phyloP scores from a whole-genome alignment of 2,888 invertebrate genomes.

The Melolontha melolontha region DNA sequence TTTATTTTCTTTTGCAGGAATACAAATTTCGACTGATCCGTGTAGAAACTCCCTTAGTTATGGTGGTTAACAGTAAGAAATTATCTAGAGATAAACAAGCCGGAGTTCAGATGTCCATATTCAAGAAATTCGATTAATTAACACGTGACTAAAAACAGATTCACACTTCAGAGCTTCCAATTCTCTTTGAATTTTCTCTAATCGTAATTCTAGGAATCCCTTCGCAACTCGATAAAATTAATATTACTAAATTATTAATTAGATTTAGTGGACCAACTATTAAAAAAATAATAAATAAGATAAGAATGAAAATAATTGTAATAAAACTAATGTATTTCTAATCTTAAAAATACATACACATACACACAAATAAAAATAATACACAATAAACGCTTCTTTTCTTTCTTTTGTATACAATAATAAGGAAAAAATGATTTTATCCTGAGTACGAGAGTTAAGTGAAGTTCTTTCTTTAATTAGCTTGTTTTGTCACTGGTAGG shows the following conservation, averaged over 20 bases:
- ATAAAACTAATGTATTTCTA: slow-evolving; percentile 44
- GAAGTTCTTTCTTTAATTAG: slow-evolving; percentile 33
- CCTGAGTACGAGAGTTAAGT: slow-evolving; percentile 42
- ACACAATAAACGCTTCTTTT: slow-evolving; percentile 41
- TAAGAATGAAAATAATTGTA: slow-evolving; percentile 33
- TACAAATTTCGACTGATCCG: slow-evolving; percentile 81
- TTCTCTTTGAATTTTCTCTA: slow-evolving; percentile 9
- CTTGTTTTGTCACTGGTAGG: slow-evolving; percentile 45
- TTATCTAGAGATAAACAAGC: slow-evolving; percentile 76
- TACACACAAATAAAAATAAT: slow-evolving; percentile 42
- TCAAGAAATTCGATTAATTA: slow-evolving; percentile 71
- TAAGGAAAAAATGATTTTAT: slow-evolving; percentile 35
- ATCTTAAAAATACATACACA: slow-evolving; percentile 41
- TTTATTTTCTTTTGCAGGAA: slow-evolving; percentile 68
- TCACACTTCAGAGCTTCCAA: slow-evolving; percentile 27
- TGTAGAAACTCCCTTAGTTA: slow-evolving; percentile 80
- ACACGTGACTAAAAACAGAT: slow-evolving; percentile 31
- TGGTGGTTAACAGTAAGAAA: slow-evolving; percentile 83
- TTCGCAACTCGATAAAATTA: slow-evolving; percentile 30
- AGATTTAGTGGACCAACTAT: slow-evolving; percentile 42
- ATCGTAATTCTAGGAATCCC: slow-evolving; percentile 28
- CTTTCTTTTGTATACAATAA: slow-evolving; percentile 33
- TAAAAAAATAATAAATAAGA: slow-evolving; percentile 36
- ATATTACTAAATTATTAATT: slow-evolving; percentile 39
- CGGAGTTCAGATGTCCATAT: slow-evolving; percentile 74